Evolutionary conservation across 2,113 vertebrate species (phyloP).

Genomic region (Melanocharis versteri): DNA sequence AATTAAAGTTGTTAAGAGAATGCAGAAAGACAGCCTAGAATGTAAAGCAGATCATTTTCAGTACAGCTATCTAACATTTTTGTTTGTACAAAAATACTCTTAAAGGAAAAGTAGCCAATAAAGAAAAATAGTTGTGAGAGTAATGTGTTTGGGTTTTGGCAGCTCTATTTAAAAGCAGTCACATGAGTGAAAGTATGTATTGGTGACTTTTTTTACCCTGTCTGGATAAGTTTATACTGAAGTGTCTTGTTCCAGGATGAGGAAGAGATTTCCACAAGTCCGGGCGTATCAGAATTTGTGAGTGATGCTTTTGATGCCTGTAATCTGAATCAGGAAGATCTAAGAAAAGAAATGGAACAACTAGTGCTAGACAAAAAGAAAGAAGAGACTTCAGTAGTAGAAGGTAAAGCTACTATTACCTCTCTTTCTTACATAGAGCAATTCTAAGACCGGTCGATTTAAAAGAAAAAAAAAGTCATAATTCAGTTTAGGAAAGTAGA

Average conservation of each 20-base stretch:
- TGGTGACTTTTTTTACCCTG: neutral
- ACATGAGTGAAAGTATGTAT: neutral
- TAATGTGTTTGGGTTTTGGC: neutral
- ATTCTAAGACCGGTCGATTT: neutral
- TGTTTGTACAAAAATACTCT: neutral
- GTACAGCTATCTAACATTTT: neutral
- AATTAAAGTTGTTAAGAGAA: neutral
- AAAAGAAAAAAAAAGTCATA: neutral
- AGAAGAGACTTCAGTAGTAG: constrained; percentile 62
- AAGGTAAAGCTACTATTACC: constrained; percentile 72
- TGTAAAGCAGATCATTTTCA: neutral
- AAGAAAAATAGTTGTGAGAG: neutral
- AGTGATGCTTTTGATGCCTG: constrained; percentile 92
- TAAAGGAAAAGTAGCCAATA: neutral
- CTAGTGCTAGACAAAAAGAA: constrained; percentile 92
- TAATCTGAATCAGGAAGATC: constrained; percentile 88
- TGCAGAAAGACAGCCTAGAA: neutral
- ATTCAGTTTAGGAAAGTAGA: neutral
- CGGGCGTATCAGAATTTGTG: constrained; percentile 93
- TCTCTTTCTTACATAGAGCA: neutral
- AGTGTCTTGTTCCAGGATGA: constrained; percentile 77
- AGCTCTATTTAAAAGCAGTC: neutral
- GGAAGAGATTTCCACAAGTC: constrained; percentile 94
- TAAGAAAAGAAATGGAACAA: constrained; percentile 97
- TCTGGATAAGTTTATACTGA: neutral